Evolutionary conservation across 2,797 vertebrate species (phyloP).

Genomic region (Taeniopygia guttata): DNA sequence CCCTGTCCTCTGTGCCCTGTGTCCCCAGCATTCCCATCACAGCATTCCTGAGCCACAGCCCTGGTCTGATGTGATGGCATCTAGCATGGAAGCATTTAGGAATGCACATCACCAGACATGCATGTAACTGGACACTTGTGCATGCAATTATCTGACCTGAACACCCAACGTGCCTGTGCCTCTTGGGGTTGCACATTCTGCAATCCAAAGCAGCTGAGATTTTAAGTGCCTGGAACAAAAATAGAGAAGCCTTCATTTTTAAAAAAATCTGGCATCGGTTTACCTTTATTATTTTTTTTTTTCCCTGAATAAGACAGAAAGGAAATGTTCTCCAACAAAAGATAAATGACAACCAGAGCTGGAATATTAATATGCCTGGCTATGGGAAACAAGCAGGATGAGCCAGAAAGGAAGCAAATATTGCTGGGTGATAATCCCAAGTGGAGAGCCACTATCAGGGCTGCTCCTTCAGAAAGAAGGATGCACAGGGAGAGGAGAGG

Average conservation of each 20-base stretch:
- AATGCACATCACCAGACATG: background rate
- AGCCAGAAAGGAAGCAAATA: background rate
- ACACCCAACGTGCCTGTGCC: background rate
- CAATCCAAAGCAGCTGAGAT: background rate
- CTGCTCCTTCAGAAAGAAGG: background rate
- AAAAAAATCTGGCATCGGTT: background rate
- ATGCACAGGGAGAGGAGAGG: background rate
- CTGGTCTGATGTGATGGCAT: rapidly evolving
- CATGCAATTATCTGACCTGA: background rate
- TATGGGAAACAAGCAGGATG: background rate
- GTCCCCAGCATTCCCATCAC: rapidly evolving
- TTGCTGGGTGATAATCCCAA: background rate
- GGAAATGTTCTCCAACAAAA: constrained; percentile 10
- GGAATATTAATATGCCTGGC: background rate
- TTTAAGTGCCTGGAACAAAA: background rate
- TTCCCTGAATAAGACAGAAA: background rate
- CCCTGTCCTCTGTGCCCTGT: background rate
- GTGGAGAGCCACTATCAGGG: background rate
- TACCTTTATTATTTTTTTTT: background rate
- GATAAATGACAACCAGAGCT: background rate
- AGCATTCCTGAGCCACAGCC: background rate
- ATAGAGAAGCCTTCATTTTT: background rate
- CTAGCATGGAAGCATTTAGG: rapidly evolving
- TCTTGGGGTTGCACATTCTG: background rate
- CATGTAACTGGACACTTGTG: background rate